Conservation (phyloP, 2,888 invertebrate species). For the Lycia hirtaria region DNA sequence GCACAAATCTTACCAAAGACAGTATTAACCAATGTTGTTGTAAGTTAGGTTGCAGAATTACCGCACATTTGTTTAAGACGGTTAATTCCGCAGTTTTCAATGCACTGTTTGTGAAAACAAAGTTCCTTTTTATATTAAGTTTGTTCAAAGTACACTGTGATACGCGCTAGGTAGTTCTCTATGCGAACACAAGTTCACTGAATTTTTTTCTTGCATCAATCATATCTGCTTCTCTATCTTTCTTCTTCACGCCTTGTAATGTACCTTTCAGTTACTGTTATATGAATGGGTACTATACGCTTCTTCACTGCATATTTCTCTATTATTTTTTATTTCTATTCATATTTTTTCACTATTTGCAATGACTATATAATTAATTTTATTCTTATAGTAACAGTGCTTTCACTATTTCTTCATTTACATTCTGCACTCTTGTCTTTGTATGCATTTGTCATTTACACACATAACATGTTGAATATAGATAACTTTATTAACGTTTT, state of each 20-base stretch:
- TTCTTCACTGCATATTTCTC: not conserved
- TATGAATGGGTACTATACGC: not conserved
- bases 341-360: conserved; percentile 12
- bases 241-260: conserved; percentile 33
- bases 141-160: conserved; percentile 78
- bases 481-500: conserved; percentile 40
- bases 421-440: conserved; percentile 11
- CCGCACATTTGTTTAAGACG: conserved; percentile 84
- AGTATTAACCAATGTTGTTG: conserved; percentile 74
- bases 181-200: conserved; percentile 16
- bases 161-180: conserved; percentile 70
- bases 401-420: conserved; percentile 17
- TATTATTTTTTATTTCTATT: conserved; percentile 34
- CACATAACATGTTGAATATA: conserved; percentile 38
- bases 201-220: conserved; percentile 4
- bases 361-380: not conserved
- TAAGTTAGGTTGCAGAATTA: conserved; percentile 66
- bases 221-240: conserved; percentile 11
- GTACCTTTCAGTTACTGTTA: not conserved
- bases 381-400: not conserved
- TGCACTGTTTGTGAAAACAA: conserved; percentile 57
- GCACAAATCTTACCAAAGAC: conserved; percentile 79
- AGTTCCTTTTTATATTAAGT: conserved; percentile 63
- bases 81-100: conserved; percentile 66
- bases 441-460: conserved; percentile 24